These are phyloP conservation scores for Sapayoa aenigma DNA, from an alignment of 2,113 vertebrate genomes.

Conservation along the genomic window DNA sequence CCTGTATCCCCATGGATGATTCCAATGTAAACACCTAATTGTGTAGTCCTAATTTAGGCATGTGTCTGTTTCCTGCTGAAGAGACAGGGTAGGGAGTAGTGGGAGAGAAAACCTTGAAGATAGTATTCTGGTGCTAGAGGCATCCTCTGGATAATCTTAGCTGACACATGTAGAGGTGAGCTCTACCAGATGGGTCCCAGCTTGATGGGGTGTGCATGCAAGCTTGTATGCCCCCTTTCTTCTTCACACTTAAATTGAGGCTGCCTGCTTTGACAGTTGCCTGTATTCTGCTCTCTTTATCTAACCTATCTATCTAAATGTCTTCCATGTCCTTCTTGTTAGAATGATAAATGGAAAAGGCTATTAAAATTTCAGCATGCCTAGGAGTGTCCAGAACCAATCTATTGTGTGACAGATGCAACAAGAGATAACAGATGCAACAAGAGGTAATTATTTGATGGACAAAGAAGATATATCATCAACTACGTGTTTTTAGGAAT, in stretches of 20 bases:
- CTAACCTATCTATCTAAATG: background rate
- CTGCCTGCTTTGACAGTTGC: background rate
- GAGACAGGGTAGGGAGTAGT: background rate
- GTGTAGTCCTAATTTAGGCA: background rate
- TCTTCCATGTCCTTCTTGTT: background rate
- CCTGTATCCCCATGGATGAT: background rate
- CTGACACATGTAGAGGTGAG: fast-evolving
- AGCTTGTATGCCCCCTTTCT: background rate
- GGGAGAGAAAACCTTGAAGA: background rate
- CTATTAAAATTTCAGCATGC: background rate
- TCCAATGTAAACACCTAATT: background rate
- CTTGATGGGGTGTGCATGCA: background rate
- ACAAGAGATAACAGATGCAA: background rate
- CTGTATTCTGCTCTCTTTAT: background rate
- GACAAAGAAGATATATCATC: background rate
- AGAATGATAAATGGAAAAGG: background rate
- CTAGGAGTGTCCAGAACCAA: background rate
- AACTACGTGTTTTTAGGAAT: background rate
- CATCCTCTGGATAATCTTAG: background rate
- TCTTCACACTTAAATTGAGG: background rate
- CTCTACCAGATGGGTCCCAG: background rate
- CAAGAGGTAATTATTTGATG: background rate
- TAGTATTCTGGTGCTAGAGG: background rate
- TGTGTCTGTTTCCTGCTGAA: background rate
- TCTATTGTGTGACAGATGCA: background rate